Evolutionary conservation across 2,888 invertebrate species (phyloP).

Genomic region (Choreutis nemorana): DNA sequence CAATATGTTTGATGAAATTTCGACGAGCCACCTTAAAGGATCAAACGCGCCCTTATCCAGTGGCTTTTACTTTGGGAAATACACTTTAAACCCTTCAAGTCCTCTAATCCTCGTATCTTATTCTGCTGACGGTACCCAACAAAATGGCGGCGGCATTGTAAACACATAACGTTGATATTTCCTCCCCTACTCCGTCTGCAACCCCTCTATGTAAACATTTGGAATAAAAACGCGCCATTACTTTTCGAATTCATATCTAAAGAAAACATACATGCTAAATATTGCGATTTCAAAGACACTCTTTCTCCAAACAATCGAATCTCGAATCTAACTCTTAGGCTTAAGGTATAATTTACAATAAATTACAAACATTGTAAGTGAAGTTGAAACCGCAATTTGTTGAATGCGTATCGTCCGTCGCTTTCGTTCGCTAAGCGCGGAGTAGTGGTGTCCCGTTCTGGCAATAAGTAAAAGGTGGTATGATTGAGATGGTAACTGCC

Average conservation of each 20-base stretch:
- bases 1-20: no score
- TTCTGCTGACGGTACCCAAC: constrained; percentile 46
- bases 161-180: no score
- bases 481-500: constrained; percentile 63
- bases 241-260: constrained; percentile 67
- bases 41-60: constrained; percentile 16
- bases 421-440: constrained; percentile 15
- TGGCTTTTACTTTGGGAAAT: constrained; percentile 26
- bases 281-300: constrained; percentile 35
- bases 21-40: no score
- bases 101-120: constrained; percentile 10
- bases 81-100: constrained; percentile 17
- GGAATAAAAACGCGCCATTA: constrained; percentile 64
- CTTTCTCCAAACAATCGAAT: constrained; percentile 12
- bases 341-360: constrained; percentile 10
- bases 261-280: constrained; percentile 65
- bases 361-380: constrained; percentile 19
- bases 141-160: constrained; percentile 64
- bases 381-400: constrained; percentile 37
- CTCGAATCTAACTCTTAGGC: constrained; percentile 10
- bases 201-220: constrained; percentile 62
- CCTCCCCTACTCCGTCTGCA: constrained; percentile 20
- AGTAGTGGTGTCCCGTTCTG: constrained; percentile 24
- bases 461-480: constrained; percentile 55
- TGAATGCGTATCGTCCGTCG: constrained; percentile 38